These are phyloP conservation scores for Papio anubis DNA, from an alignment of 2,113 vertebrate genomes.

Conservation along the genomic window DNA sequence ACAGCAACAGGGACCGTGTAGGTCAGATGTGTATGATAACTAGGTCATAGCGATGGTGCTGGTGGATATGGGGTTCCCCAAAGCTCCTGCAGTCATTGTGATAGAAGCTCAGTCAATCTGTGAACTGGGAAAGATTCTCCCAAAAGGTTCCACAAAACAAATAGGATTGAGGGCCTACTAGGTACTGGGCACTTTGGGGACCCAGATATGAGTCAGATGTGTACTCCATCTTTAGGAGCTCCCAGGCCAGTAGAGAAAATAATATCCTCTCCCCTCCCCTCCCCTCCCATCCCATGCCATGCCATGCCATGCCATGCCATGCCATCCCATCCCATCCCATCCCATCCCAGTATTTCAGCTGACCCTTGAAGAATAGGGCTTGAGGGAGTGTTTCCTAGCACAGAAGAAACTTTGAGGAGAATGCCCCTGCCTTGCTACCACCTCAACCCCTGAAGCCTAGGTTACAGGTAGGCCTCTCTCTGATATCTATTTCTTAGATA, in stretches of 20 bases:
- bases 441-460: not conserved
- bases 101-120: not conserved
- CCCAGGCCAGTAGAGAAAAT: not conserved
- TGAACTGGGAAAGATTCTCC: not conserved
- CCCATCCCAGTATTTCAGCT: not conserved
- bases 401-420: not conserved
- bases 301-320: not conserved
- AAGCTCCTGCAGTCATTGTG: not conserved
- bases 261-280: not conserved
- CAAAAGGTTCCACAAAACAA: not conserved
- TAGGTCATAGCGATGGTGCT: not conserved
- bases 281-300: not conserved
- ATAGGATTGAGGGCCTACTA: not conserved
- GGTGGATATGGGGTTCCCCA: not conserved
- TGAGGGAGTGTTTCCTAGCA: not conserved
- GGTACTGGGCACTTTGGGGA: not conserved
- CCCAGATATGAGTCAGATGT: not conserved
- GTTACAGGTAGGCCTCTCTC: not conserved
- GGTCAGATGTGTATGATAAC: no score
- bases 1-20: not conserved
- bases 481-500: not conserved
- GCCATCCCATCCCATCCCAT: no score
- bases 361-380: not conserved
- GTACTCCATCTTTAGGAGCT: not conserved
- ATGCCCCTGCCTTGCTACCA: no score